Evolutionary conservation across 2,113 vertebrate species (phyloP), one percentile per base, ranked within the genome.

Genomic region (Rhinichthys klamathensis): DNA sequence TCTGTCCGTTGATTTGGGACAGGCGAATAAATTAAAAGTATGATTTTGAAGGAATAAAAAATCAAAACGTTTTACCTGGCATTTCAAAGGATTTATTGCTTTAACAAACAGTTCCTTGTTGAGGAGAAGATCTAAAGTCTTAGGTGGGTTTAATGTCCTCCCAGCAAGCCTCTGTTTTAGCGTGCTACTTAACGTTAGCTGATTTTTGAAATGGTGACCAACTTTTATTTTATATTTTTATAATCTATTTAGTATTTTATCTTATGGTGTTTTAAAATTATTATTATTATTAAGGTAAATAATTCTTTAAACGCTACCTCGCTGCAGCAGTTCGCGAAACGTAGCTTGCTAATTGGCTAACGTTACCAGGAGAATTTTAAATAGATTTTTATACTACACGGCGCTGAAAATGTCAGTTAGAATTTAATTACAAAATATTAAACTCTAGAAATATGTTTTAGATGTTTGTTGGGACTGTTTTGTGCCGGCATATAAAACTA

Each of bases 11-110:
- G 88, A 89, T 91, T 89, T 88, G 82, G 77, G 86, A 73, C 88
- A 54, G 18, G 1, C 32, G 25, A 46, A 8, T 15, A 67, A 75
- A 82, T 54, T 54, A 46, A 86, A 92, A 86, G 82, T 13, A 95
- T 94, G 93, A 88, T 80, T 83, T 81, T 69, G 87, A 85, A 88
- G 38, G 51, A 88, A 63, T 92, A 81, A 88, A 89, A 73, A 49
- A 90, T 12, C 12, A 18, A 32, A 58, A 69, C 32, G 12, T 27
- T 81, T 74, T 74, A n/a, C 54, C 44, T 74, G 63, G 38, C 23
- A 65, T 18, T 82, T 38, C 32, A 60, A 49, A 51, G 78, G 54
- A 80, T 85, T 86, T 30, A 67, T 18, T 61, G 67, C 51, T 85
- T 65, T 80, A 41, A 67, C 30, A 82, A 81, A 38, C 70, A 82